Evolutionary conservation across 92 coral and sea anemone genomes (phyloP).

Genomic region (Galaxea fascicularis): DNA sequence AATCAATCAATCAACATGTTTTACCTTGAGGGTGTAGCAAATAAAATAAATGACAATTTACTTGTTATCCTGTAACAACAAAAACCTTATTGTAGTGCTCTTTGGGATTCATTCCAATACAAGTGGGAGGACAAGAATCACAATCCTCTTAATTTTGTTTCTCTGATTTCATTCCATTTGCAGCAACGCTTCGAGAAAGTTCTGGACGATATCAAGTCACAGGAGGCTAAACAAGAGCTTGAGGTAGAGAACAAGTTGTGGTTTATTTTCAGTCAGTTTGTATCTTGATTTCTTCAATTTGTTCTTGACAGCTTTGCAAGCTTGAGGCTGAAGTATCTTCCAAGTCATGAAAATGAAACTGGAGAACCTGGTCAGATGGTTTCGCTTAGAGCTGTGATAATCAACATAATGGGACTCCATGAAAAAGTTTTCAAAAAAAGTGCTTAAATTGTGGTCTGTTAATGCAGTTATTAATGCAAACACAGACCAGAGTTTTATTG

Average conservation of each 20-base stretch:
- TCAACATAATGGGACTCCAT: not conserved
- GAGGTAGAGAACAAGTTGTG: constrained; percentile 44
- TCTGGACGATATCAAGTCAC: constrained; percentile 80
- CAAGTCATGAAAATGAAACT: not conserved
- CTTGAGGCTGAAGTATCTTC: constrained; percentile 17
- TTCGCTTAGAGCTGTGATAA: not conserved
- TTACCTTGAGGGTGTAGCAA: too few relatives aligned
- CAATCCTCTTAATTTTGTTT: too few relatives aligned
- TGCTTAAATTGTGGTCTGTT: not conserved
- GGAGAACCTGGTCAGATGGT: not conserved
- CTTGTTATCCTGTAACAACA: too few relatives aligned
- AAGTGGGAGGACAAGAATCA: too few relatives aligned
- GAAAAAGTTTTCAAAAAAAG: not conserved
- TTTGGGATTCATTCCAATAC: too few relatives aligned
- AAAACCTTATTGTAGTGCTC: too few relatives aligned
- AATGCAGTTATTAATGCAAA: too few relatives aligned
- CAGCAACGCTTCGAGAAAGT: constrained; percentile 94
- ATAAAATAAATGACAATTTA: too few relatives aligned
- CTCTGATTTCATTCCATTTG: not conserved
- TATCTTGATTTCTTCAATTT: not conserved
- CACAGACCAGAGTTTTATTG: too few relatives aligned
- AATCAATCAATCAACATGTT: too few relatives aligned
- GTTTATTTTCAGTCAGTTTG: not conserved
- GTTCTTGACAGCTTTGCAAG: constrained; percentile 13
- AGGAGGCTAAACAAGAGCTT: constrained; percentile 81